These are phyloP conservation scores for Drosophila carrolli DNA, from an alignment of 1,140 invertebrate species.

Conservation along the genomic window DNA sequence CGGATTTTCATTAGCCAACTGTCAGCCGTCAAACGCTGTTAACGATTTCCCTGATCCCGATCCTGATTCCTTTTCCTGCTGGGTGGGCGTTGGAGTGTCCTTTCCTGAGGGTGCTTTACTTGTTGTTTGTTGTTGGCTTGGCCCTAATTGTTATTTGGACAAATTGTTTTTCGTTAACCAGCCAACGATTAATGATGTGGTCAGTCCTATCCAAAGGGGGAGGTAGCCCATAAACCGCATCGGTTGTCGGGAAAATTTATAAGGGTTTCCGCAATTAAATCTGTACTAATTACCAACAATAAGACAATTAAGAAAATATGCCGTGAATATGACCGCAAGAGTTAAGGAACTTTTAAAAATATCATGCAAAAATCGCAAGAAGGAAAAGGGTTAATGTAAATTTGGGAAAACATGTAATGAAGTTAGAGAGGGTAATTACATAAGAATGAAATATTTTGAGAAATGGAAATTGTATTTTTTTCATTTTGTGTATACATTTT, in stretches of 20 bases:
- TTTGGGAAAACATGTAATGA: slow-evolving; percentile 22
- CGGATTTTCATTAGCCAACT: slow-evolving; percentile 69
- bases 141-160: slow-evolving; percentile 73
- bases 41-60: slow-evolving; percentile 24
- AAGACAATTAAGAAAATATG: slow-evolving; percentile 72
- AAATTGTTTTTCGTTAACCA: slow-evolving; percentile 74
- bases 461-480: too few relatives aligned
- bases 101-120: slow-evolving; percentile 32
- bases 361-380: background rate
- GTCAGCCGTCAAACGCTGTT: slow-evolving; percentile 56
- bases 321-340: slow-evolving; percentile 12
- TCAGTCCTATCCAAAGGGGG: slow-evolving; percentile 35
- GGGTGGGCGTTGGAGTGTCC: slow-evolving; percentile 37
- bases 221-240: slow-evolving; percentile 59
- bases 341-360: slow-evolving; percentile 21
- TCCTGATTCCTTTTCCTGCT: slow-evolving; percentile 15
- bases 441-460: background rate
- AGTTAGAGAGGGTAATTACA: background rate
- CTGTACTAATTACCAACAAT: slow-evolving; percentile 65
- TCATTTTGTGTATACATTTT: too few relatives aligned
- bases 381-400: slow-evolving; percentile 28
- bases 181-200: slow-evolving; percentile 71
- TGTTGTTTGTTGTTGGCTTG: slow-evolving; percentile 24
- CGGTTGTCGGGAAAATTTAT: slow-evolving; percentile 54
- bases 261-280: slow-evolving; percentile 66